Evolutionary conservation across 2,888 invertebrate species (phyloP), one percentile per base, ranked within the genome.

Genomic region (Caenorhabditis angaria): DNA sequence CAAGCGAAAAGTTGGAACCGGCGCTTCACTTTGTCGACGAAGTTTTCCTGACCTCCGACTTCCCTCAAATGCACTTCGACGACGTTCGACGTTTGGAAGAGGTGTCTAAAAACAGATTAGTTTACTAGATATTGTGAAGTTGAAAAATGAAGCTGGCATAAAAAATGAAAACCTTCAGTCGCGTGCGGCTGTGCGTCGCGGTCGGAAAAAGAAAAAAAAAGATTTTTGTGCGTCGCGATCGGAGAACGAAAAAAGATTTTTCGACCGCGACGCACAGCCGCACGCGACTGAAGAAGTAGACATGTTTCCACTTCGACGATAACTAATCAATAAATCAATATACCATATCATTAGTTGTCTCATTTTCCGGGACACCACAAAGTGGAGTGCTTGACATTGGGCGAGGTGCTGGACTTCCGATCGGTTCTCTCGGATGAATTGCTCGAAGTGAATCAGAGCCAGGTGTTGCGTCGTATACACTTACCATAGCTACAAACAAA

Each of bases 321-420:
- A 12, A 50, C 50, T n/a, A 22, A n/a, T 18, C 5, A 5, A 6
- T n/a, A 20, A 18, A 50, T 18, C n/a, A n/a, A 50, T 50, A 18
- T 50, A 53, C 50, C 28, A 50, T 47, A 47, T 53, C 61, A 18
- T 5, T 10, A 12, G 22, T 48, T 8, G 22, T 20, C 4, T 61
- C 61, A 65, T 72, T 65, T 25, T 72, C 72, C 20, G 72, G 72
- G 41, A 72, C 72, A 10, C 66, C 66, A 6, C 56, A 64, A 41
- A 72, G 48, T 14, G 68, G 65, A 24, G 72, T 65, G 18, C 65
- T 65, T 20, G 72, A 72, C 68, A 72, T 65, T 51, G 78, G 73
- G 8, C 78, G 55, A 4, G 78, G 78, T 3, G 78, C 69, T 6
- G 78, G 78, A 55, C 74, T 74, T 41, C 78, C 78, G 41, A 78